These are phyloP conservation scores for Listronotus oregonensis DNA, from an alignment of 1,140 invertebrate species.

Conservation along the genomic window DNA sequence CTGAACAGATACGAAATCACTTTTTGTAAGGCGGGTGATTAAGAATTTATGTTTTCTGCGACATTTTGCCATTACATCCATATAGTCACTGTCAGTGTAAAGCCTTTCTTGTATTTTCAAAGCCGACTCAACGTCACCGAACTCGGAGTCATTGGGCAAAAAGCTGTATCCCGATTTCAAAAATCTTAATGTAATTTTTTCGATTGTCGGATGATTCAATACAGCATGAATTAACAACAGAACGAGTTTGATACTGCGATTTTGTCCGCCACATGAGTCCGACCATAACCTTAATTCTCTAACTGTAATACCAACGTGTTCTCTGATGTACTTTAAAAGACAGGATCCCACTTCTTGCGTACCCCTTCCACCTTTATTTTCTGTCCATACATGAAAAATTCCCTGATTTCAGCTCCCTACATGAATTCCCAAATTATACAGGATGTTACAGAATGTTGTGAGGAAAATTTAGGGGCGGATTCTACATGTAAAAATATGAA, in stretches of 20 bases:
- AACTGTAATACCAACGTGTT: constrained; percentile 37
- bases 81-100: neutral
- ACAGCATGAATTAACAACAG: constrained; percentile 48
- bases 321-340: constrained; percentile 46
- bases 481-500: no score
- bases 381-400: constrained; percentile 42
- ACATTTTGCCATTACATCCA: neutral
- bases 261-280: constrained; percentile 54
- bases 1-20: neutral
- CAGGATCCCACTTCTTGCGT: constrained; percentile 46
- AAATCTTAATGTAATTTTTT: neutral
- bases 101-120: neutral
- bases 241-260: constrained; percentile 53
- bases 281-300: constrained; percentile 52
- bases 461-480: no score
- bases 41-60: neutral
- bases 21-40: neutral
- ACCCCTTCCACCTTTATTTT: constrained; percentile 40
- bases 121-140: neutral
- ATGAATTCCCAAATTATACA: constrained; percentile 44
- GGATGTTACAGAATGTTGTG: no score
- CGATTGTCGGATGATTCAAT: neutral
- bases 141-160: neutral
- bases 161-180: neutral
- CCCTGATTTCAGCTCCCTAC: constrained; percentile 33